Evolutionary conservation across 2,797 vertebrate genomes (phyloP).

Genomic region (Phrynocephalus forsythii): DNA sequence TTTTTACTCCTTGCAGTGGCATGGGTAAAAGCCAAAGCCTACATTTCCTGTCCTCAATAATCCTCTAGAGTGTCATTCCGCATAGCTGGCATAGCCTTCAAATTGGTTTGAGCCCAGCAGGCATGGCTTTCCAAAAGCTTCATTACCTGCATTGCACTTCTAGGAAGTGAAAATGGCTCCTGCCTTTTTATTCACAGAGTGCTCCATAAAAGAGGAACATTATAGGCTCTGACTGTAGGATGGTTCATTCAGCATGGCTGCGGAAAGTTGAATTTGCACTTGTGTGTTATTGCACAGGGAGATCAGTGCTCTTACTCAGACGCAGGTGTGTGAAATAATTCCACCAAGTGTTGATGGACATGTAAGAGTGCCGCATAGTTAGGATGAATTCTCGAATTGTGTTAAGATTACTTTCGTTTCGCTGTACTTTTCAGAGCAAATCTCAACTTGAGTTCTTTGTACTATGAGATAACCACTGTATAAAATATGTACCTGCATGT

Average conservation of each 20-base stretch:
- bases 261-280: not conserved
- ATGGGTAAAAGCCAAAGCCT: slow-evolving; percentile 30
- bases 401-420: too few relatives aligned
- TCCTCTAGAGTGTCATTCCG: slow-evolving; percentile 51
- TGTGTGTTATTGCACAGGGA: not conserved
- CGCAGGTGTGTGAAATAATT: not conserved
- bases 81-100: slow-evolving; percentile 42
- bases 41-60: slow-evolving; percentile 48
- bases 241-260: not conserved
- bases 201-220: slow-evolving; percentile 10
- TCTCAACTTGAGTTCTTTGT: too few relatives aligned
- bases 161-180: slow-evolving; percentile 42
- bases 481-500: too few relatives aligned
- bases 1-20: not conserved
- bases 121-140: slow-evolving; percentile 47
- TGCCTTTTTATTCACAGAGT: not conserved
- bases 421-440: not conserved
- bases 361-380: not conserved
- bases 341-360: not conserved
- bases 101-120: slow-evolving; percentile 43
- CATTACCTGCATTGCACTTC: slow-evolving; percentile 45
- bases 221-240: not conserved
- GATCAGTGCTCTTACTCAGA: not conserved
- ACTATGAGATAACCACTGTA: not conserved
- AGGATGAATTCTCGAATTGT: not conserved